Base-by-base conservation (phyloP, 2,113 vertebrate genomes). In the Polypterus bichir region DNA sequence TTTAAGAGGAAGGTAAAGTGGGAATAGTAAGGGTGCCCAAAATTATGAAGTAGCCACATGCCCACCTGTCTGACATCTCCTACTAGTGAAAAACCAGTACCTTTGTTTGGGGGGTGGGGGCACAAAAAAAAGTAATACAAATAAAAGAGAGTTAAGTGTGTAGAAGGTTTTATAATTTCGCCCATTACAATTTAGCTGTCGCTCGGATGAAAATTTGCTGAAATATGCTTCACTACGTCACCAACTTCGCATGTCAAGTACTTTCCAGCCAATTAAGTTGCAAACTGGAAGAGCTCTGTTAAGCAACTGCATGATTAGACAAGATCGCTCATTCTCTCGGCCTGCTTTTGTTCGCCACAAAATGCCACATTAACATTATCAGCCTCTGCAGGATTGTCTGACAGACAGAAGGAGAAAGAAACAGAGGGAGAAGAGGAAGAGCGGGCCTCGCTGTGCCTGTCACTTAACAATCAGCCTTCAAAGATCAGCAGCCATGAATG, bases 101-200 rank as follows among this genome's bases (percentile, higher is more conserved):
- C 2, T 27, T 27, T 27, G 27, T 27, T 27, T 27, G 27, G 27
- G 27, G 27, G 27, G 27, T 27, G 27, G 27, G 27, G 27, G 27
- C 27, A 27, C n/a, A 27, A 27, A 27, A 27, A 27, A 27, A 27
- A 27, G 27, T 27, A 27, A 47, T 48, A 27, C 27, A 57, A 52
- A 47, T 65, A 75, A 79, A 75, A 87, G 90, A 89, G 88, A 94
- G 89, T 91, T 90, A 94, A 94, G 85, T 91, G 91, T 93, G 92
- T 95, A 89, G 89, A 97, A 97, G 91, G 91, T 92, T 91, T 92
- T 91, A 91, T 97, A 94, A 97, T 98, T 97, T 95, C 89, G 91
- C 86, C 88, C 87, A 91, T 93, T 97, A 96, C 94, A 98, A 98
- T 98, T 98, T 98, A 97, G 92, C 93, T 97, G 95, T 98, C 95